Conservation (phyloP, 2,113 vertebrate genomes). For the Brachypodius melanocephalos region DNA sequence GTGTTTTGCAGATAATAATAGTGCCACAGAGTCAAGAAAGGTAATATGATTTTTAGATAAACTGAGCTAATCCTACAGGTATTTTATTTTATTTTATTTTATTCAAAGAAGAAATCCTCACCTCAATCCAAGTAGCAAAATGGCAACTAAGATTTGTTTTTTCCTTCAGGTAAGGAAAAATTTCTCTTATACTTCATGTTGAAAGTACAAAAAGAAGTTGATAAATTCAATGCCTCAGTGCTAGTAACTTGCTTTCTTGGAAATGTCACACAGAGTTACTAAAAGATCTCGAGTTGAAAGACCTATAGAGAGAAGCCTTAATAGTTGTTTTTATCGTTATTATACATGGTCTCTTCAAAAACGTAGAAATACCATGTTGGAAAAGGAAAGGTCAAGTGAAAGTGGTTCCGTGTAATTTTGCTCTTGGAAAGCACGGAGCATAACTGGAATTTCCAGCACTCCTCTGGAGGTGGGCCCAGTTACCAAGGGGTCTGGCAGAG, state of each 20-base stretch:
- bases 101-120: not conserved
- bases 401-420: not conserved
- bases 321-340: not conserved
- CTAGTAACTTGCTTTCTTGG: not conserved
- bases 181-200: not conserved
- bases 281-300: not conserved
- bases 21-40: not conserved
- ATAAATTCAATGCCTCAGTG: not conserved
- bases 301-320: not conserved
- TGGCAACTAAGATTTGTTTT: not conserved
- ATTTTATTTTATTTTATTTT: not conserved
- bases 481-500: not conserved
- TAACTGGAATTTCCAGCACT: not conserved
- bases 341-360: not conserved
- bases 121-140: not conserved
- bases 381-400: not conserved
- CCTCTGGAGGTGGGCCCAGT: not conserved
- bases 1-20: not conserved
- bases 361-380: not conserved
- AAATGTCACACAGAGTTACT: not conserved
- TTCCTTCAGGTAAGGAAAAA: not conserved
- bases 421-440: not conserved
- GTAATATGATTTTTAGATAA: not conserved
- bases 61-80: not conserved
- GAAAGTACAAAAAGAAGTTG: not conserved